Evolutionary conservation across 2,113 vertebrate species (phyloP), one percentile per base, ranked within the genome.

Genomic region (Argyrosomus japonicus): DNA sequence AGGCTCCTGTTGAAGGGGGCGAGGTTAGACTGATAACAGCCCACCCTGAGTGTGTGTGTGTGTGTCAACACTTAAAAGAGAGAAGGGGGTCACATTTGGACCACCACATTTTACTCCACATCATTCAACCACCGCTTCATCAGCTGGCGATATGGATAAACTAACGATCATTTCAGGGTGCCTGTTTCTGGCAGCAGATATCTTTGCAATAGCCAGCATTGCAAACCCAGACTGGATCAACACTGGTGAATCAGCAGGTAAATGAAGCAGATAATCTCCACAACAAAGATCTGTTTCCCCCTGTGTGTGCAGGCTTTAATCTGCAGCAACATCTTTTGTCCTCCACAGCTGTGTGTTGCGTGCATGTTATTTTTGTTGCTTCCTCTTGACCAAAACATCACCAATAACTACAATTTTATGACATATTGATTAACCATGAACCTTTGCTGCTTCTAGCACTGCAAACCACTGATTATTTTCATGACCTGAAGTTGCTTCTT

Each of bases 191-290:
- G 98, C 98, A 76, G 98, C 98, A 83, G 97, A 99, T 95, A 98
- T 99, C 91, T 99, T 99, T 95, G 98, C 98, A 90, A 98, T 99
- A 93, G 98, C 97, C 91, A 99, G 98, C 93, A 97, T 99, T 92
- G 98, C 97, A 75, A 99, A 99, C 93, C 98, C 98, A 50, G 98
- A 99, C 95, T 99, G 98, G 98, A 98, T 99, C 96, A 99, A 99
- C 97, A 99, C 98, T 53, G 98, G 98, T 85, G 97, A 98, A 94
- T 98, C 98, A 75, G 97, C 98, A 94, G 98, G 98, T 99, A 96
- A 96, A 96, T 51, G 23, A 75, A 67, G 4, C 19, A 57, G 64
- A 65, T 83, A n/a, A 80, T 79, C 79, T 61, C 50, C 68, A 57
- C 48, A 82, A 81, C 77, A 88, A 29, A 83, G 77, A 79, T 84